Base-by-base conservation (phyloP, 2,888 invertebrate genomes). In the Leptothorax acervorum region DNA sequence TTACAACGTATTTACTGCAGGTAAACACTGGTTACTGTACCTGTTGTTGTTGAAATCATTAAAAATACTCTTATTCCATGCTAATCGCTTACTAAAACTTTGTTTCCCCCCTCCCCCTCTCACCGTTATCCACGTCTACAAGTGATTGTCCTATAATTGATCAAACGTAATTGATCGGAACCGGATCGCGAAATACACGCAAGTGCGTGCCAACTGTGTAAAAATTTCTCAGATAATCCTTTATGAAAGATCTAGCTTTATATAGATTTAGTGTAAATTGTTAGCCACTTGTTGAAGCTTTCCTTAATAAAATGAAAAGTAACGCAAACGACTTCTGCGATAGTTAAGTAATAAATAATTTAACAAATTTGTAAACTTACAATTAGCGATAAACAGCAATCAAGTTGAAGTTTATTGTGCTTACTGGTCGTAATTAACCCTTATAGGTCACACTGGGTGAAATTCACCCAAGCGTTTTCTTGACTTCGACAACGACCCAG, bases 31-130 rank as follows among this genome's bases (percentile, higher is more conserved):
- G 92, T 94, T 93, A 93, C 91, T 94, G 94, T 94, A 94, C 94
- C 94, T 94, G 94, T 94, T 94, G 93, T 94, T 94, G 94, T 94
- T 94, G 93, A 94, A 91, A 91, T 93, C 92, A 93, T 93, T 93
- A 94, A 93, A 93, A 93, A 92, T 92, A 94, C 91, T 94, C 93
- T 94, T 94, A 94, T 93, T 93, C 94, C 93, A 94, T 91, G 93
- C 93, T 94, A 93, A 92, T 88, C 87, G 91, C 91, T 93, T 92
- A 87, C 31, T 88, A 84, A 83, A 86, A 90, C 89, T 66, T 78
- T 91, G 89, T 91, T 91, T 86, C 87, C 89, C 82, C 89, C 87
- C 87, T 87, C 89, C 82, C 89, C 87, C 87, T 83, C 71, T 68
- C 75, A 70, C 57, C 45, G 48, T 42, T 60, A 39, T 70, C 85